These are phyloP conservation scores for Erebia ligea DNA, from an alignment of 2,888 invertebrate genomes.

Conservation along the genomic window DNA sequence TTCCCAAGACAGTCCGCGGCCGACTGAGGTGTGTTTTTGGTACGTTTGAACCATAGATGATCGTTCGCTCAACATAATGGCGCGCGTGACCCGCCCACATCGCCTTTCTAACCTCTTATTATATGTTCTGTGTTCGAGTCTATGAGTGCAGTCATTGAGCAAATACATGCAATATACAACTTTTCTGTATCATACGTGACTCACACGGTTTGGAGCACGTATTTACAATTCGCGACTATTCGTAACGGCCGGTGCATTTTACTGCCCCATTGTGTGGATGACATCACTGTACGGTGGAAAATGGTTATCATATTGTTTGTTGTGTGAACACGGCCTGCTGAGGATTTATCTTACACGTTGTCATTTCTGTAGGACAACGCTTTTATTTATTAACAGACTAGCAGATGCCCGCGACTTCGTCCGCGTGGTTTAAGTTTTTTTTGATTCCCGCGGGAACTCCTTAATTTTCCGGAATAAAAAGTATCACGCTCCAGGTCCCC, in stretches of 20 bases:
- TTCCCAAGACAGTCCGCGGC: no score
- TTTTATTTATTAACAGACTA: not conserved
- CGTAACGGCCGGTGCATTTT: constrained; percentile 30
- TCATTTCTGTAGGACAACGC: not conserved
- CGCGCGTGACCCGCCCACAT: no score
- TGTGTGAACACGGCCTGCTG: not conserved
- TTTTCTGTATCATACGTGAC: constrained; percentile 31
- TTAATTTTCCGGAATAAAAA: no score
- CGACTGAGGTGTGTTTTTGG: no score
- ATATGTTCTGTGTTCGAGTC: constrained; percentile 1
- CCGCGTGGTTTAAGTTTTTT: no score
- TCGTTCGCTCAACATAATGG: no score
- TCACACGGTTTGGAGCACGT: constrained; percentile 37
- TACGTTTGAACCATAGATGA: no score
- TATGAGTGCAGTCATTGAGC: constrained; percentile 23
- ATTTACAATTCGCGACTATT: constrained; percentile 32
- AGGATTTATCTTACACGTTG: not conserved
- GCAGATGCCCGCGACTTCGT: no score
- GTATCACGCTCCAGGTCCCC: no score
- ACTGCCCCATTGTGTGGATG: constrained; percentile 40
- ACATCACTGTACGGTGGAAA: constrained; percentile 46
- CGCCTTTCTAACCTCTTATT: no score
- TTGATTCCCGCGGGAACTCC: no score
- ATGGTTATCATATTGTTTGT: constrained; percentile 17
- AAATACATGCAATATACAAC: constrained; percentile 15